Base-by-base conservation (phyloP, 2,113 vertebrate genomes). In the Calyptommatus sinebrachiatus region DNA sequence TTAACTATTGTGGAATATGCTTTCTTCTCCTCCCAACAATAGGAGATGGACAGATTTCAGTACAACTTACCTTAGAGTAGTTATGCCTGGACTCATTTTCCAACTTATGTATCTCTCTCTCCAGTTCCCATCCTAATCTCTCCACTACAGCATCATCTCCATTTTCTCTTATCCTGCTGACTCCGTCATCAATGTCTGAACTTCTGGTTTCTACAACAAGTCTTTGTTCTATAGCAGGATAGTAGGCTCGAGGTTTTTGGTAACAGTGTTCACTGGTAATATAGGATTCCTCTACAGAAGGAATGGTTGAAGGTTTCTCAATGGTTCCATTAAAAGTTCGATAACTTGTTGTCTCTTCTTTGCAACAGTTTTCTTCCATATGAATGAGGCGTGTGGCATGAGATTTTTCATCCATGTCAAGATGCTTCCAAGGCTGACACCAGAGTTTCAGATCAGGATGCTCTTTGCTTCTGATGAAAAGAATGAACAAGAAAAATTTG, bases 201-300 rank as follows among this genome's bases (percentile, higher is more conserved):
- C 96, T 94, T 70, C 96, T 89, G 0, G 97, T 99, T 91, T 99
- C 97, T 88, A 98, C 97, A 65, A 98, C 97, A 89, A 98, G 88
- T 82, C 96, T 95, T 93, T 97, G 97, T 93, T 98, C 97, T 87
- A 98, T 94, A 0, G 97, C 97, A 6, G 97, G 97, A 85, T 99
- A 98, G 76, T 97, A 97, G 73, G 96, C 94, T 0, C 95, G 96
- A 2, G 98, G 97, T 86, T 99, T 99, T 93, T 99, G 98, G 92
- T 99, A 99, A 93, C 98, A 99, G 92, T 99, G 98, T 84, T 99
- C 98, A 12, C 97, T 99, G 21, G 96, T 99, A 86, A 99, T 97
- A 41, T 99, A 99, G 1, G 97, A 98, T 71, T 97, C 96, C 90
- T 97, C 97, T 89, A 96, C 92, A 65, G 96, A 95, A 28, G 95